Base-by-base conservation (phyloP, 2,113 vertebrate species). In the Onychostruthus taczanowskii region DNA sequence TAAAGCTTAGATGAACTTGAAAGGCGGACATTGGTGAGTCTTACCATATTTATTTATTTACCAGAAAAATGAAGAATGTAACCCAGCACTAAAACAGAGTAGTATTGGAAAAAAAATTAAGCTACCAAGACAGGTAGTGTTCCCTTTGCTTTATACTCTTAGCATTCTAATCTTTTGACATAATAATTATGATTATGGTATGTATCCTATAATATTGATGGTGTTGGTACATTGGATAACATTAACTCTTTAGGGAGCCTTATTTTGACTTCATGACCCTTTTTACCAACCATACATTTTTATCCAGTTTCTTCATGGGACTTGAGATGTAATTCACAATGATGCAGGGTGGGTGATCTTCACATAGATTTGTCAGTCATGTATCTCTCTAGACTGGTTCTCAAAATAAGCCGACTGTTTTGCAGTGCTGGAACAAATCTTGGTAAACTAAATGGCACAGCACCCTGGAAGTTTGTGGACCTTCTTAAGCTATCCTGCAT, bases 1-100 rank as follows among this genome's bases (percentile, higher is more conserved):
- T 84, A 77, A 88, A 84, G 53, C 52, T 82, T 58, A 58, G 66
- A 85, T 80, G 87, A 96, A 92, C 64, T 84, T 79, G 62, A 80
- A 97, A 96, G 73, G 35, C n/a, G 26, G 37, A 86, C n/a, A 23
- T 39, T 26, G 68, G 41, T 87, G 80, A 49, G 4, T 87, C 69
- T 84, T 91, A 70, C 16, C 61, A 70, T 94, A 77, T 77, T 89
- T 83, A 63, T 86, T 59, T 59, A 35, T 11, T 59, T 59, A 69
- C 49, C 18, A 10, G 43, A 93, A 70, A 56, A 76, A 74, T 41
- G 75, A 79, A 55, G 79, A 95, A 87, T 28, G 21, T 5, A 69
- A 8, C 4, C 28, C 16, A 23, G 31, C 11, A 20, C 39, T 19
- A n/a, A 87, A 95, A 77, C n/a, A 39, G 13, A 18, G 4, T 5